Base-by-base conservation (phyloP, 2,797 vertebrate genomes). In the Girardinus metallicus region DNA sequence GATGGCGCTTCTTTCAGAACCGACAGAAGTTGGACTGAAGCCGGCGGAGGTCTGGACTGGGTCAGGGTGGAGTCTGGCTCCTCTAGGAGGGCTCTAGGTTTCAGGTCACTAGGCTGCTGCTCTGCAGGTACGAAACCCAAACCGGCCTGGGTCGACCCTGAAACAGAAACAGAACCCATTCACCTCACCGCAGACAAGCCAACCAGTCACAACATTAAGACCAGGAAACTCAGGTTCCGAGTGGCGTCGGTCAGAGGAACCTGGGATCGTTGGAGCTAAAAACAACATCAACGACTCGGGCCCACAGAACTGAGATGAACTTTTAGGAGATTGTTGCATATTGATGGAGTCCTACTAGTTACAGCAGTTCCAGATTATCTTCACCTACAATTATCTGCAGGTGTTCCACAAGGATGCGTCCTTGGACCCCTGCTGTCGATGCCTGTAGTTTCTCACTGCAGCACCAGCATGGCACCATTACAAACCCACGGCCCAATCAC, bases 101-200 rank as follows among this genome's bases (percentile, higher is more conserved):
- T 87, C 3, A 80, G 77, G 2, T 93, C 87, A 29, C 51, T 49
- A 21, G 73, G 62, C 72, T 79, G 87, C 51, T 89, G 91, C 60
- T 92, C 84, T 1, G 83, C 71, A 39, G 85, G 78, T 4, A 2
- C 68, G 3, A 89, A 87, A 55, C 55, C 76, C 1, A 87, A 83
- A 79, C 74, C 34, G 70, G 86, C 80, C 72, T 85, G 81, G 83
- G 85, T 80, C 29, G 85, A 91, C 70, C 90, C 92, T 91, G 81
- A 5, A 88, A 83, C 34, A 76, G 7, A 82, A 13, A 13, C 21
- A 43, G 26, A 16, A 29, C 15, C 11, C n/a, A 41, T 71, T 34
- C 8, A 44, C 44, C 70, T 36, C 31, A 23, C 10, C 39, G 5
- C 73, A 55, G 15, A 21, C 16, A n/a, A 5, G 9, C 10, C 68